Conservation (phyloP, 2,797 vertebrate species). For the Rhadinocentrus ornatus region DNA sequence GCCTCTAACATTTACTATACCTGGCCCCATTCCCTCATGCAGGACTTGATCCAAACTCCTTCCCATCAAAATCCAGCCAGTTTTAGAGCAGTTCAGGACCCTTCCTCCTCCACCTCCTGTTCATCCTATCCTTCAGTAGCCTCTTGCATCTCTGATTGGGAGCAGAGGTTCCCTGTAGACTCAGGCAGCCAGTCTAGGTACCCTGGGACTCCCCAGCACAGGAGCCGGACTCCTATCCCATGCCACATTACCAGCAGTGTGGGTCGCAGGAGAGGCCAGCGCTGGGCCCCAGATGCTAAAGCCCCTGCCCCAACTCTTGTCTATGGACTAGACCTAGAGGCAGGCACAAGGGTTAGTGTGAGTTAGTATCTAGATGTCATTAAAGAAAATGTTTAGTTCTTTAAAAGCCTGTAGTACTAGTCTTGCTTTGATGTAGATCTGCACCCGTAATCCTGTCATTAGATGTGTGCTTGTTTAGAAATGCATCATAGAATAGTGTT, state of each 20-base stretch:
- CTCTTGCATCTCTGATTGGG: slow-evolving; percentile 92
- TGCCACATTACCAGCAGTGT: slow-evolving; percentile 65
- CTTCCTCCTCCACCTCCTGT: slow-evolving; percentile 53
- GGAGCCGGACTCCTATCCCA: slow-evolving; percentile 75
- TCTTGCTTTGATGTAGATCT: slow-evolving; percentile 21
- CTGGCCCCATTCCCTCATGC: slow-evolving; percentile 68
- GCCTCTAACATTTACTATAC: slow-evolving; percentile 70
- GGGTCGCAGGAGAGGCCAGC: slow-evolving; percentile 82
- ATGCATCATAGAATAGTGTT: slow-evolving; percentile 23
- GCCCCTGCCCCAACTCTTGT: slow-evolving; percentile 68
- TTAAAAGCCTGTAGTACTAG: slow-evolving; percentile 14
- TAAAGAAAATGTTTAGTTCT: slow-evolving; percentile 9
- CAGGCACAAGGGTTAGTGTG: slow-evolving; percentile 89
- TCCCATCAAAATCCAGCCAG: slow-evolving; percentile 64
- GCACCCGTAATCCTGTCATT: slow-evolving; percentile 3
- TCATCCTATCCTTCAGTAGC: slow-evolving; percentile 91
- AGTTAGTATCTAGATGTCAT: slow-evolving; percentile 43
- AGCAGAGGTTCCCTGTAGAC: slow-evolving; percentile 87
- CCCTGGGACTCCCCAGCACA: slow-evolving; percentile 65
- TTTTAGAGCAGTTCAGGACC: slow-evolving; percentile 83
- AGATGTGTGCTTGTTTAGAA: slow-evolving; percentile 48
- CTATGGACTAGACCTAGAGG: slow-evolving; percentile 86
- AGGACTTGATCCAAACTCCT: slow-evolving; percentile 70
- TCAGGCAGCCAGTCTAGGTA: slow-evolving; percentile 74
- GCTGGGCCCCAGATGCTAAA: slow-evolving; percentile 82